Conservation (phyloP, 2,888 invertebrate genomes). For the Meandrusa payeni region DNA sequence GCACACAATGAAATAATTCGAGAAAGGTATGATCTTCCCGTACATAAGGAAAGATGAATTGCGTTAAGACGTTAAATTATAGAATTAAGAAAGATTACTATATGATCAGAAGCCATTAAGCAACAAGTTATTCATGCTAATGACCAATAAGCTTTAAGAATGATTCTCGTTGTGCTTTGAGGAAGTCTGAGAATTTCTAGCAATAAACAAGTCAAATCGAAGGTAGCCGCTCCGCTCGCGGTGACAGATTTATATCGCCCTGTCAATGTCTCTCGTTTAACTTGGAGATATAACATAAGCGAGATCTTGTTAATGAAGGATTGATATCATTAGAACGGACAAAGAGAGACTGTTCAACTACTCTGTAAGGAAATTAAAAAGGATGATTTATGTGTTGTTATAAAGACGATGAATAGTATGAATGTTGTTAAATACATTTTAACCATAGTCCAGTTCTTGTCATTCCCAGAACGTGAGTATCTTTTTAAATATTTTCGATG, state of each 20-base stretch:
- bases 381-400: no score
- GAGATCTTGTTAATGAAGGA: slow-evolving; percentile 16
- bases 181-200: slow-evolving; percentile 39
- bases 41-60: slow-evolving; percentile 6
- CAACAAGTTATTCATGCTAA: slow-evolving; percentile 12
- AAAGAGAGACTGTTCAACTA: slow-evolving; percentile 12
- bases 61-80: slow-evolving; percentile 6
- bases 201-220: slow-evolving; percentile 50
- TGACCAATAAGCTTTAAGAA: slow-evolving; percentile 22
- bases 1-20: neutral
- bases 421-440: no score
- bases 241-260: slow-evolving; percentile 29
- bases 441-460: no score
- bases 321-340: slow-evolving; percentile 6
- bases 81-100: slow-evolving; percentile 5
- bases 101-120: slow-evolving; percentile 4
- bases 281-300: slow-evolving; percentile 15
- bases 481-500: no score
- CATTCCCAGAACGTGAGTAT: no score
- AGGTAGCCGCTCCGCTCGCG: slow-evolving; percentile 35
- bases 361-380: neutral
- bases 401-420: no score
- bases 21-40: no score
- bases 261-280: slow-evolving; percentile 23
- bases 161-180: slow-evolving; percentile 26